Percentiles rank a stretch among this genome's conserved stretches.
Evolutionary conservation across 2,888 invertebrate genomes (phyloP).

Genomic region (Patella depressa): DNA sequence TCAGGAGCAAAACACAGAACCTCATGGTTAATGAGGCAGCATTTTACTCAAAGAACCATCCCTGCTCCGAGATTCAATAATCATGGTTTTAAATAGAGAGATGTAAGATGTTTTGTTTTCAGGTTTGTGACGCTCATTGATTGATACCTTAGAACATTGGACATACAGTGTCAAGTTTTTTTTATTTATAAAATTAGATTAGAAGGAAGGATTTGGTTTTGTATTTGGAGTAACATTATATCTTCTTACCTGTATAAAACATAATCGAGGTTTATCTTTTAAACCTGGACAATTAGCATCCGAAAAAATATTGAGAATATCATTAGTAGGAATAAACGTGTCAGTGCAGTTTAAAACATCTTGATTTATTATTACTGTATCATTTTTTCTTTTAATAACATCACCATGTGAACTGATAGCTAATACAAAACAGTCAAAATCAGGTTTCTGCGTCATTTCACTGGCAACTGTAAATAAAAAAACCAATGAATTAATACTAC

Average conservation of each 20-base stretch:
- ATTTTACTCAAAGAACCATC: no score
- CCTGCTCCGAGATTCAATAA: no score
- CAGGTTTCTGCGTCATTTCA: constrained; percentile 80
- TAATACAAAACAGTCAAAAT: constrained; percentile 85
- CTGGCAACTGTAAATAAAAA: neutral
- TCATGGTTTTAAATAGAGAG: no score
- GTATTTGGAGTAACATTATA: neutral
- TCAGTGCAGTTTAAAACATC: constrained; percentile 39
- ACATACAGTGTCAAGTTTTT: no score
- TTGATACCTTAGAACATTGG: no score
- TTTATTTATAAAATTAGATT: no score
- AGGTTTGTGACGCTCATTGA: no score
- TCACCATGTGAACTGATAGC: constrained; percentile 91
- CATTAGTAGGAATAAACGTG: constrained; percentile 31
- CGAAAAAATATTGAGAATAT: constrained; percentile 76
- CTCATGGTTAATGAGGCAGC: no score
- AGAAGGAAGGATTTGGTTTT: no score
- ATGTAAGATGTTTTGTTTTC: no score
- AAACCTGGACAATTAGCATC: constrained; percentile 82
- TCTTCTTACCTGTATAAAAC: constrained; percentile 77
- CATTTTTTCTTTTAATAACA: constrained; percentile 85
- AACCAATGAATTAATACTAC: no score
- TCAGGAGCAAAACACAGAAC: no score
- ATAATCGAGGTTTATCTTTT: constrained; percentile 86
- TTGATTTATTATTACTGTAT: constrained; percentile 78